A percentile compares a stretch with the other conserved stretches of the same genome.
These are phyloP conservation scores for Lagria hirta DNA, from an alignment of 2,888 invertebrate genomes.

Conservation along the genomic window DNA sequence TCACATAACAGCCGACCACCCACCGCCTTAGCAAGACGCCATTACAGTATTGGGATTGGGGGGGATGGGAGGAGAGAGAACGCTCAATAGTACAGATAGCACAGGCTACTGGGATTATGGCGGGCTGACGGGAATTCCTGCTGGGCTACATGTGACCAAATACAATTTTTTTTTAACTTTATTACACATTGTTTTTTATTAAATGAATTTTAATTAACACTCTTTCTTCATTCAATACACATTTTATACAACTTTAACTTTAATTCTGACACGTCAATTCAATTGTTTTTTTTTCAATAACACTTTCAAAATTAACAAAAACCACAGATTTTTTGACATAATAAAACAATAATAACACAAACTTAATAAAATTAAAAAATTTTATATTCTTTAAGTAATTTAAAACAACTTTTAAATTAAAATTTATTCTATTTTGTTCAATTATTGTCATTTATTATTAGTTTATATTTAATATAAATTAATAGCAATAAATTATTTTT, in stretches of 20 bases:
- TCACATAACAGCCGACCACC: conserved; percentile 51
- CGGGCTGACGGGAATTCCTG: conserved; percentile 26
- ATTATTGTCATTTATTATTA: no score
- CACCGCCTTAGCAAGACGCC: conserved; percentile 53
- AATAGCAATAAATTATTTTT: no score
- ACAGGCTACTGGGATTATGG: conserved; percentile 27
- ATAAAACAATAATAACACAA: background rate
- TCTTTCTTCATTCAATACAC: no score
- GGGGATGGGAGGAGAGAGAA: conserved; percentile 23
- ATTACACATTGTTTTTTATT: no score
- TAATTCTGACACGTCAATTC: background rate
- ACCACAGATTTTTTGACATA: background rate
- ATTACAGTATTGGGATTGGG: conserved; percentile 41
- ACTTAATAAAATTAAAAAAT: background rate
- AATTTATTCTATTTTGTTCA: no score
- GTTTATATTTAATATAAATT: no score
- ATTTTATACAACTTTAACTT: background rate
- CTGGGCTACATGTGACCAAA: conserved; percentile 25
- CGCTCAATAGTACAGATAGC: conserved; percentile 25
- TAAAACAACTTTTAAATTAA: no score
- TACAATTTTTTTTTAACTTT: conserved; percentile 4
- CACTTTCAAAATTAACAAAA: background rate
- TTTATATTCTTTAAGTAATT: background rate
- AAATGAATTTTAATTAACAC: background rate
- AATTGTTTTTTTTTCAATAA: background rate